A percentile compares a stretch with the other conserved stretches of the same genome.
These are phyloP conservation scores for Tachyglossus aculeatus DNA, from an alignment of 2,797 vertebrate genomes.

Conservation along the genomic window DNA sequence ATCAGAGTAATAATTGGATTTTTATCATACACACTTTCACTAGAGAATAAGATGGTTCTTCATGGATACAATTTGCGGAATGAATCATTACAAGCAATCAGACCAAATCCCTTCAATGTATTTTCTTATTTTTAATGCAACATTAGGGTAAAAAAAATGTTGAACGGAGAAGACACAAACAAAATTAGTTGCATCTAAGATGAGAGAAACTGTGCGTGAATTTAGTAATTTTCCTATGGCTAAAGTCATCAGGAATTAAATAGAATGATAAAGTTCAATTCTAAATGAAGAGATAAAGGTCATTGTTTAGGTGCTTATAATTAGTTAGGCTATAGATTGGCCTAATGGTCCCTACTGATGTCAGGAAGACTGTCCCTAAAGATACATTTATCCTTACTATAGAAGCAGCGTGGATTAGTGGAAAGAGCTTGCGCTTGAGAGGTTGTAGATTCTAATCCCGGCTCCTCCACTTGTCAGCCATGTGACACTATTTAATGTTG, in stretches of 20 bases:
- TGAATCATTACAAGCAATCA: background rate
- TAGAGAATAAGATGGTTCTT: background rate
- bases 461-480: too few species aligned
- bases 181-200: background rate
- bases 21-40: background rate
- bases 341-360: too few species aligned
- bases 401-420: too few species aligned
- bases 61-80: background rate
- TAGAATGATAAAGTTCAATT: too few species aligned
- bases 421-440: too few species aligned
- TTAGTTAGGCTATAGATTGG: too few species aligned
- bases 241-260: background rate
- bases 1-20: background rate
- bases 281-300: too few species aligned
- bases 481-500: too few species aligned
- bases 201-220: background rate
- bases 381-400: too few species aligned
- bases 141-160: background rate
- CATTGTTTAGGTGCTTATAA: too few species aligned
- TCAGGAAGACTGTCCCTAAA: too few species aligned
- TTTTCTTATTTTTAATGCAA: background rate
- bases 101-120: background rate
- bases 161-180: background rate
- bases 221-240: background rate
- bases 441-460: too few species aligned